phyloP scores from a whole-genome alignment of 2,888 invertebrate genomes.

The Sicus ferrugineus region DNA sequence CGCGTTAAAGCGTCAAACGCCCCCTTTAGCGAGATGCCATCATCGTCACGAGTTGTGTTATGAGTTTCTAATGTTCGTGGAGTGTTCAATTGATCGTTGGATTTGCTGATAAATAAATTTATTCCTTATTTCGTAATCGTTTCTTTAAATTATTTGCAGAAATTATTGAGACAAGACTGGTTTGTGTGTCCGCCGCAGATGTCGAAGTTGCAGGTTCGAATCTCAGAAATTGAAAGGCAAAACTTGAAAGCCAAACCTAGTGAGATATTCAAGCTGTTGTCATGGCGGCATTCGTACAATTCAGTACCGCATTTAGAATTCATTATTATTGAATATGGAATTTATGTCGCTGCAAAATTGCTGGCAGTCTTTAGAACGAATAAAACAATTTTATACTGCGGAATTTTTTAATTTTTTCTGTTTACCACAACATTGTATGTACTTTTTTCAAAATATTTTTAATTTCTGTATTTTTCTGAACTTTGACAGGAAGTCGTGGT shows the following conservation, averaged over 20 bases:
- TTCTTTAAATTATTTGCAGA: background rate
- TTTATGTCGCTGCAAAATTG: too few relatives aligned
- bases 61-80: background rate
- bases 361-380: background rate
- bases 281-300: background rate
- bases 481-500: constrained; percentile 47
- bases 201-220: background rate
- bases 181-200: too few relatives aligned
- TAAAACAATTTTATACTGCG: background rate
- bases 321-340: background rate
- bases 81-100: background rate
- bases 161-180: background rate
- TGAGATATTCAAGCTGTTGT: background rate
- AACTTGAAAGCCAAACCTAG: too few relatives aligned
- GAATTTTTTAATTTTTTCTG: background rate
- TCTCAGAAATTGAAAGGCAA: too few relatives aligned
- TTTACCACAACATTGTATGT: background rate
- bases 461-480: constrained; percentile 40
- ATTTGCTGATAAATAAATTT: background rate
- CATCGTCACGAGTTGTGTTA: background rate
- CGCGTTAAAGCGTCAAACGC: background rate
- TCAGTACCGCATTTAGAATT: background rate
- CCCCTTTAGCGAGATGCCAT: constrained; percentile 10
- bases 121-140: background rate
- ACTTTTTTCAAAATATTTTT: constrained; percentile 14